phyloP scores from a whole-genome alignment of 2,113 vertebrate genomes.

The Mixornis gularis region DNA sequence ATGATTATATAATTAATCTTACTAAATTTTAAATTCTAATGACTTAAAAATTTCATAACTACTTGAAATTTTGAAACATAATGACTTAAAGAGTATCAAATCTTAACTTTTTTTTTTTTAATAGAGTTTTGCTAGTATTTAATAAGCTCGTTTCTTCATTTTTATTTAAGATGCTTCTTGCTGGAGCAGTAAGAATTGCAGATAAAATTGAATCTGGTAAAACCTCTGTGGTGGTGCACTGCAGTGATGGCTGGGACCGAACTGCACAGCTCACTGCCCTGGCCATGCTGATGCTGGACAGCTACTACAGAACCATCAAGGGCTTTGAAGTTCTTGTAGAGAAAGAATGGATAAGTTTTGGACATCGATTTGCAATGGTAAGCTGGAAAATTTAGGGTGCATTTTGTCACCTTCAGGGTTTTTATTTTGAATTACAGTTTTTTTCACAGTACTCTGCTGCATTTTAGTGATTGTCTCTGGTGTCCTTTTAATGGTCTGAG shows the following conservation, averaged over 20 bases:
- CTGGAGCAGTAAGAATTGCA: conserved; percentile 87
- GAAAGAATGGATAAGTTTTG: conserved; percentile 97
- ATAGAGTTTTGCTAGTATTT: neutral
- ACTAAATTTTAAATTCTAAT: neutral
- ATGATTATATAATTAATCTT: neutral
- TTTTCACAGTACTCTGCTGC: neutral
- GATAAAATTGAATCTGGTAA: conserved; percentile 92
- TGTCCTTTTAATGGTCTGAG: neutral
- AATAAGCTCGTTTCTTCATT: neutral
- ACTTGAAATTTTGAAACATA: neutral
- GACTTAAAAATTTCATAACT: neutral
- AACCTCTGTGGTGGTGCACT: conserved; percentile 93
- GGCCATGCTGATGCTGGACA: conserved; percentile 96
- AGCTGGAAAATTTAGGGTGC: neutral
- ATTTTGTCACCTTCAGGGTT: neutral
- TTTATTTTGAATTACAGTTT: neutral
- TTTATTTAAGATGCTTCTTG: conserved; percentile 80
- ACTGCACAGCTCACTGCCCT: conserved; percentile 92
- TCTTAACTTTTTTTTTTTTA: neutral
- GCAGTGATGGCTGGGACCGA: conserved; percentile 94
- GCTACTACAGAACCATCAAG: conserved; percentile 87
- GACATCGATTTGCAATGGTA: conserved; percentile 91
- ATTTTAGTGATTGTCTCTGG: neutral
- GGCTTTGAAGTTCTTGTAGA: conserved; percentile 94
- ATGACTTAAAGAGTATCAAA: neutral